Evolutionary conservation across 1,140 invertebrate species (phyloP).

Genomic region (Arctopsyche grandis): DNA sequence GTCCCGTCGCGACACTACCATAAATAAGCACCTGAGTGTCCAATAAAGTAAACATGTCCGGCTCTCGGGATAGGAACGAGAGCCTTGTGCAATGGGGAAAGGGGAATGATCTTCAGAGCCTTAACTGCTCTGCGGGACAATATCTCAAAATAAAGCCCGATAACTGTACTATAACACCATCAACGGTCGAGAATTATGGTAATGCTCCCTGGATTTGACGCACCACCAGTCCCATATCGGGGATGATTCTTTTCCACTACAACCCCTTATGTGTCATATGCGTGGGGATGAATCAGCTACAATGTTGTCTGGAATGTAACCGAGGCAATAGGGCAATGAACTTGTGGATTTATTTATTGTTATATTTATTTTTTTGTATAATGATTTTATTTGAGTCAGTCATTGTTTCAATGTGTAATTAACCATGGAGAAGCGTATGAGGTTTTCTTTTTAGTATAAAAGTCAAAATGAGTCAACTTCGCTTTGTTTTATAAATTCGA

Average conservation of each 20-base stretch:
- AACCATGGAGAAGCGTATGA: too few relatives aligned
- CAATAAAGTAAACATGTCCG: slow-evolving; percentile 32
- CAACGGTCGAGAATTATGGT: slow-evolving; percentile 23
- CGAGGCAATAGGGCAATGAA: too few relatives aligned
- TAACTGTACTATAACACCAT: slow-evolving; percentile 38
- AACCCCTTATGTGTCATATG: too few relatives aligned
- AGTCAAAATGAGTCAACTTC: too few relatives aligned
- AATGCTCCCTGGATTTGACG: slow-evolving; percentile 31
- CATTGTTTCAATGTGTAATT: too few relatives aligned
- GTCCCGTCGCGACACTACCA: not conserved
- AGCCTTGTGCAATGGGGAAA: not conserved
- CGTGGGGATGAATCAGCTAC: too few relatives aligned
- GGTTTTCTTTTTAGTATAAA: too few relatives aligned
- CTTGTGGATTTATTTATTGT: too few relatives aligned
- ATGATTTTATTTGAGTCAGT: too few relatives aligned
- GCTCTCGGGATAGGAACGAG: not conserved
- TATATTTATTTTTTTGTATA: too few relatives aligned
- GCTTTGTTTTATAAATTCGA: too few relatives aligned
- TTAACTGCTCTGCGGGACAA: slow-evolving; percentile 5
- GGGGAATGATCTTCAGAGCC: not conserved
- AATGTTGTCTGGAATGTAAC: too few relatives aligned
- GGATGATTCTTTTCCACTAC: slow-evolving; percentile 5
- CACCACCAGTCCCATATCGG: slow-evolving; percentile 2
- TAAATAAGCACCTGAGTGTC: slow-evolving; percentile 33
- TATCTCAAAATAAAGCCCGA: slow-evolving; percentile 40